Evolutionary conservation across 2,888 invertebrate species (phyloP).

Genomic region (Andrena marginata): DNA sequence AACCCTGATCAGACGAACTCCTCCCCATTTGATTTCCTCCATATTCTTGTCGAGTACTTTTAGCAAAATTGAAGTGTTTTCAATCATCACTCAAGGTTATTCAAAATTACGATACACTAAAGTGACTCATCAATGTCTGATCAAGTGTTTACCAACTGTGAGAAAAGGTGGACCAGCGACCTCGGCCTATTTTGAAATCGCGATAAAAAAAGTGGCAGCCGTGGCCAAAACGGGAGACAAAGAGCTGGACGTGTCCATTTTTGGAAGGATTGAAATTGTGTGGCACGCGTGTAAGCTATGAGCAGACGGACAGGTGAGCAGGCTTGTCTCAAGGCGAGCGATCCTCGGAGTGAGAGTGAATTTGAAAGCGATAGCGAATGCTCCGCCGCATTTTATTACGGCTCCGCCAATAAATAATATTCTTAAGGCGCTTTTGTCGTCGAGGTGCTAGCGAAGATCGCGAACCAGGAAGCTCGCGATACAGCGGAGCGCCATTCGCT

Average conservation of each 20-base stretch:
- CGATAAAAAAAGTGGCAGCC: slow-evolving; percentile 2
- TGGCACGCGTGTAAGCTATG: slow-evolving; percentile 5
- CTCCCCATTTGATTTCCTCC: no score
- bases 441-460: slow-evolving; percentile 20
- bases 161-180: neutral
- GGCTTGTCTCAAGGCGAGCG: slow-evolving; percentile 58
- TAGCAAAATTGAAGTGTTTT: no score
- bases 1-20: neutral
- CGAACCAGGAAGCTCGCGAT: slow-evolving; percentile 36
- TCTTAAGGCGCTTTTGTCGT: slow-evolving; percentile 53
- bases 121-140: no score
- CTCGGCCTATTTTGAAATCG: slow-evolving; percentile 35
- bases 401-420: slow-evolving; percentile 49
- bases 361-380: slow-evolving; percentile 76
- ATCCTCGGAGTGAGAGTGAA: slow-evolving; percentile 72
- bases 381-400: slow-evolving; percentile 55
- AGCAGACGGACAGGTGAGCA: slow-evolving; percentile 46
- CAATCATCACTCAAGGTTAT: no score
- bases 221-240: slow-evolving; percentile 45
- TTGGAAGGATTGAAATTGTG: slow-evolving; percentile 37
- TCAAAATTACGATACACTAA: no score
- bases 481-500: neutral
- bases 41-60: no score
- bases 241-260: slow-evolving; percentile 47
- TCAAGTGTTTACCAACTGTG: no score